These are phyloP conservation scores for Acanthurus leucopareius DNA, from an alignment of 2,797 vertebrate genomes.

Conservation along the genomic window DNA sequence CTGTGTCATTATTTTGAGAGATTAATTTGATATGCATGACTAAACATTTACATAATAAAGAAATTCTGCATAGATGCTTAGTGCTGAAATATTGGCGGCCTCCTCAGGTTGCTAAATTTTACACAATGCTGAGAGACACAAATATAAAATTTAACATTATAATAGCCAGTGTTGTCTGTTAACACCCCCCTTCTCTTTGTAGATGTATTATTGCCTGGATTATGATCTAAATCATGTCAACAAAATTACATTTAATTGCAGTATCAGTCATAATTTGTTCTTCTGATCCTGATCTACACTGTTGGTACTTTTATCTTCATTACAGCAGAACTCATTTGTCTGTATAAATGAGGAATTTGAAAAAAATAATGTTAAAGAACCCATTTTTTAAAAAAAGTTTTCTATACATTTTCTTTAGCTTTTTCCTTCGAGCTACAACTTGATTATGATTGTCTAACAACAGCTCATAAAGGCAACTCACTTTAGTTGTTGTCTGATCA, in stretches of 20 bases:
- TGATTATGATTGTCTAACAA: not conserved
- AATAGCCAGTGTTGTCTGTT: not conserved
- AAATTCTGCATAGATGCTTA: conserved; percentile 3
- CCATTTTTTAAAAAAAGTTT: not conserved
- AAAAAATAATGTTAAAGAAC: not conserved
- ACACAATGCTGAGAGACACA: not conserved
- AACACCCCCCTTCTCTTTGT: not conserved
- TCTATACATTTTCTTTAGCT: too few species aligned
- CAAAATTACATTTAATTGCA: conserved; percentile 17
- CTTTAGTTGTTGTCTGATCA: not conserved
- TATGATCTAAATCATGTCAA: not conserved
- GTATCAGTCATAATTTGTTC: not conserved
- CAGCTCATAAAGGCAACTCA: conserved; percentile 3
- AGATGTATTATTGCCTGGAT: not conserved
- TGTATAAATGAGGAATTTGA: not conserved
- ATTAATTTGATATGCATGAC: not conserved
- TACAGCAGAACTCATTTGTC: not conserved
- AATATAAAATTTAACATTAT: not conserved
- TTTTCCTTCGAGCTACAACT: too few species aligned
- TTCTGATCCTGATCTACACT: not conserved
- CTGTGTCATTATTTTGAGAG: not conserved
- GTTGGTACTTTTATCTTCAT: not conserved
- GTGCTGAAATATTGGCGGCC: not conserved
- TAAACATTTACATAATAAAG: not conserved
- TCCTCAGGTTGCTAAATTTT: not conserved